Evolutionary conservation across 2,113 vertebrate species (phyloP), one percentile per base, ranked within the genome.

Genomic region (Protobothrops mucrosquamatus): DNA sequence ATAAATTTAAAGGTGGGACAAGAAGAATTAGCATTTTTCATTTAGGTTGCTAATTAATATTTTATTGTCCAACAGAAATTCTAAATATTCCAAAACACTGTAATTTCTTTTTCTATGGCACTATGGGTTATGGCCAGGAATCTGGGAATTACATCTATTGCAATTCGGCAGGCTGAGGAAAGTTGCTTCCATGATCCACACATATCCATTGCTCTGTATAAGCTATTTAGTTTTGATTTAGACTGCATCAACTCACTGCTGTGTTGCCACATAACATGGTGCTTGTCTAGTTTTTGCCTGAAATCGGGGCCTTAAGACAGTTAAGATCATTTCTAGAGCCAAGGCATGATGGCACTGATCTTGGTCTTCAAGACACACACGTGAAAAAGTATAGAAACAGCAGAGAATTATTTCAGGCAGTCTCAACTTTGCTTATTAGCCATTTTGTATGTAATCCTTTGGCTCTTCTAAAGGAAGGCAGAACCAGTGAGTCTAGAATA

Each of bases 81-180:
- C 93, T 94, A 94, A 92, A 48, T 95, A 93, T 96, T 97, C 96
- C 93, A 93, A 94, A 96, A 94, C 95, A 94, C 93, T 96, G 94
- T 94, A 94, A 96, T 57, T 34, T 88, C 48, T 29, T 88, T 51
- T 88, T 54, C 34, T 81, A 3, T 39, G 6, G 34, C 34, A 20
- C 0, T 0, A 0, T 91, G 87, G 92, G 5, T 0, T 0, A 91
- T 48, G 52, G 8, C 55, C 18, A 88, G 94, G 57, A 57, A 34
- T 87, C 57, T 94, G 94, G 85, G 4, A 51, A 91, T 64, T 61
- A 24, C 59, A 61, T 61, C 59, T 88, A 48, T 61, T 91, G 85
- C 93, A 93, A 48, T 87, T 24, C 15, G 24, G 34, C 46, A 69
- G 26, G 2, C 34, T 85, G 15, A 26, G 59, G 59, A 26, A 61